Conservation (phyloP, 2,888 invertebrate species). For the Allacma fusca region DNA sequence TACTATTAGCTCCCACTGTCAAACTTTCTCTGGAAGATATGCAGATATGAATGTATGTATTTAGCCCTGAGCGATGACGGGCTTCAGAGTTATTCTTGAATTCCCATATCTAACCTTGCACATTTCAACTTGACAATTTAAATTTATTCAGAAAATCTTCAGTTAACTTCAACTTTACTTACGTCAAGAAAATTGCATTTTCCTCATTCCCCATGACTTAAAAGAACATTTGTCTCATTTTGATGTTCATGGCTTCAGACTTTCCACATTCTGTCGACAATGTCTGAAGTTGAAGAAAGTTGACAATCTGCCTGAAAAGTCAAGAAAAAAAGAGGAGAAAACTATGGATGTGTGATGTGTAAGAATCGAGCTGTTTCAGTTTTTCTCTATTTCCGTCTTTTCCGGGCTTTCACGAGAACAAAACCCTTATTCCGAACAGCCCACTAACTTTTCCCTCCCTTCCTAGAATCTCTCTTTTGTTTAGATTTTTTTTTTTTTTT, state of each 20-base stretch:
- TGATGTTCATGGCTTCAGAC: not conserved
- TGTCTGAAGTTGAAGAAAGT: not conserved
- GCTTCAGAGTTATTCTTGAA: no score
- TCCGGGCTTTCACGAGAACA: no score
- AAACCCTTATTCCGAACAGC: not conserved
- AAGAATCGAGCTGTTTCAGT: not conserved
- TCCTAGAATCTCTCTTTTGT: not conserved
- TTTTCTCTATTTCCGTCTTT: not conserved
- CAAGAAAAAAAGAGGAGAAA: not conserved
- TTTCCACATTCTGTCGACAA: not conserved
- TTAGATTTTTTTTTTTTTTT: not conserved
- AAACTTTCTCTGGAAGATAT: no score
- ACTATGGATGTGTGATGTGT: not conserved
- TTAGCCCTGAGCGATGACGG: no score
- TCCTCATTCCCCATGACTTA: not conserved
- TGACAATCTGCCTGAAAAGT: no score
- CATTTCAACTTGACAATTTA: not conserved
- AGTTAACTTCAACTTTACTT: constrained; percentile 9
- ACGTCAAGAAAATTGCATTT: not conserved
- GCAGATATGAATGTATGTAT: no score
- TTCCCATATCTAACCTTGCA: not conserved
- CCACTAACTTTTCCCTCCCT: not conserved
- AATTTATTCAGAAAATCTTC: not conserved
- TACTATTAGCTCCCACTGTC: no score
- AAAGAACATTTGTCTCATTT: not conserved